These are phyloP conservation scores for Oxyura jamaicensis DNA, from an alignment of 2,113 vertebrate genomes.

Conservation along the genomic window DNA sequence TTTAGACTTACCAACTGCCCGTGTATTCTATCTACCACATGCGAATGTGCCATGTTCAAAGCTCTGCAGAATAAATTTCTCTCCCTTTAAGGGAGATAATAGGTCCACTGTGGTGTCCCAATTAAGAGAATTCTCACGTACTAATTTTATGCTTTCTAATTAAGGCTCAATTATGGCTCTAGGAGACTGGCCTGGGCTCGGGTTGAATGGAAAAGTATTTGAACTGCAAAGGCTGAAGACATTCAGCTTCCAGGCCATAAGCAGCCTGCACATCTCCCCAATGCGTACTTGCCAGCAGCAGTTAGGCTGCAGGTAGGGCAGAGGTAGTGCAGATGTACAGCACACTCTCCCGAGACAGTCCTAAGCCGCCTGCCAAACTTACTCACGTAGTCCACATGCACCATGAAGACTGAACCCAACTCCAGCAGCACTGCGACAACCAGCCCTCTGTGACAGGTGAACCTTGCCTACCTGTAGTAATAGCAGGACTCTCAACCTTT, in stretches of 20 bases:
- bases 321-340: not conserved
- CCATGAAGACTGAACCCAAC: not conserved
- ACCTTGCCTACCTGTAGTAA: not conserved
- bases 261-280: not conserved
- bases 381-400: not conserved
- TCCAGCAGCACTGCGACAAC: not conserved
- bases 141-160: conserved; percentile 35
- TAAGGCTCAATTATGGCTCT: conserved; percentile 6
- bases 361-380: fast-evolving
- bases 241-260: not conserved
- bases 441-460: not conserved
- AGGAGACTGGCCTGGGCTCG: not conserved
- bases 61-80: not conserved
- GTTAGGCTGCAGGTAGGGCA: not conserved
- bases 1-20: not conserved
- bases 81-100: not conserved
- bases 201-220: not conserved
- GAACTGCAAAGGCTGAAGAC: not conserved
- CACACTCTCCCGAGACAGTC: not conserved
- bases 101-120: not conserved
- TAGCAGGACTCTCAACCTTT: not conserved
- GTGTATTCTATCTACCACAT: not conserved
- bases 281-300: fast-evolving
- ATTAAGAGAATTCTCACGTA: not conserved
- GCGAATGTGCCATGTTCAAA: not conserved